phyloP scores from a whole-genome alignment of 1,140 invertebrate species.

The Rhagoletis zephyria region DNA sequence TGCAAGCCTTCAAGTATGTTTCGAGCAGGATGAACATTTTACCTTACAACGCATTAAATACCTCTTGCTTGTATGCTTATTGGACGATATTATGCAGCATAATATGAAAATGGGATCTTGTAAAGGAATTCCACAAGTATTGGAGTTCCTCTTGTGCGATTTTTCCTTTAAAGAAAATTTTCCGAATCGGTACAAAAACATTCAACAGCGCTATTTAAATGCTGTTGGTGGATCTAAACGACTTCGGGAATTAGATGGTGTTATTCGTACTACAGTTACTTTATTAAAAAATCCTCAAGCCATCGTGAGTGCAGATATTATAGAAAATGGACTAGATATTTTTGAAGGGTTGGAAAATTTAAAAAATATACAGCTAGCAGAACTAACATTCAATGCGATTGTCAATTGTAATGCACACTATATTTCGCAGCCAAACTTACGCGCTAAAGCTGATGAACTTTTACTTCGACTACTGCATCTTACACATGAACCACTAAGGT shows the following conservation, averaged over 20 bases:
- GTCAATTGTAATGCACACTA: slow-evolving; percentile 60
- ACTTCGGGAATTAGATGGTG: background rate
- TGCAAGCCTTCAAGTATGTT: background rate
- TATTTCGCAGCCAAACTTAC: slow-evolving; percentile 50
- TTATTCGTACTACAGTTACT: background rate
- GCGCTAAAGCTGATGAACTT: slow-evolving; percentile 59
- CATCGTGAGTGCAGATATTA: background rate
- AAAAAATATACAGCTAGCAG: slow-evolving; percentile 60
- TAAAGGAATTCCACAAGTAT: background rate
- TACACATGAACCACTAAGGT: slow-evolving; percentile 55
- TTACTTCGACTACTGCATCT: slow-evolving; percentile 60
- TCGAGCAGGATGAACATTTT: slow-evolving; percentile 32
- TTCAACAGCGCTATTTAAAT: background rate
- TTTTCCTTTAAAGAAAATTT: slow-evolving; percentile 31
- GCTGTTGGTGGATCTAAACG: background rate
- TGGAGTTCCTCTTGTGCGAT: background rate
- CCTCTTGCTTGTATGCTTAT: background rate
- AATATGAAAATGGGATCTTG: background rate
- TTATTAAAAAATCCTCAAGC: background rate
- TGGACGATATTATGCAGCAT: slow-evolving; percentile 1
- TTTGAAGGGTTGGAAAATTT: slow-evolving; percentile 55
- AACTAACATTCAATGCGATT: slow-evolving; percentile 60
- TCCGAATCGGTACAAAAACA: background rate
- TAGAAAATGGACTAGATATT: slow-evolving; percentile 5
- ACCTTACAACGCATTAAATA: slow-evolving; percentile 32